Percentiles rank a stretch among this genome's conserved stretches.
Evolutionary conservation across 1,140 invertebrate species (phyloP).

Genomic region (Drosophila lowei): DNA sequence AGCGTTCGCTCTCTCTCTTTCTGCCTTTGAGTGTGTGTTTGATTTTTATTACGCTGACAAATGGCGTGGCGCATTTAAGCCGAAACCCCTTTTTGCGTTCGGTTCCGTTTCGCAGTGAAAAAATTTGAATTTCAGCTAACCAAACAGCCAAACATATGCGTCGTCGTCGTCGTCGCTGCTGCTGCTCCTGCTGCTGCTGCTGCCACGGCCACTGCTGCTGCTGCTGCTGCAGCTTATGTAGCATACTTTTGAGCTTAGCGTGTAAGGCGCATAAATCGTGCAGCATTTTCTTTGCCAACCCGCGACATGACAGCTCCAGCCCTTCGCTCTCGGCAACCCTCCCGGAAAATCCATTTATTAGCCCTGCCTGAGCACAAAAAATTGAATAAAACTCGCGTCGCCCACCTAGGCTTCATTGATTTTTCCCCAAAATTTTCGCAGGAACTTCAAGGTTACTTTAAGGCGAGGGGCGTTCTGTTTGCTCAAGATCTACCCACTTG

Average conservation of each 20-base stretch:
- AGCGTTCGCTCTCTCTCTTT: neutral
- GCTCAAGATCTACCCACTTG: slow-evolving; percentile 29
- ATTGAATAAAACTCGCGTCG: slow-evolving; percentile 67
- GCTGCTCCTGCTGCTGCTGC: no score
- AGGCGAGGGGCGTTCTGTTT: slow-evolving; percentile 16
- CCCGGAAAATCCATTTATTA: slow-evolving; percentile 71
- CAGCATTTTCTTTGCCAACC: slow-evolving; percentile 35
- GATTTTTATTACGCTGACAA: slow-evolving; percentile 83
- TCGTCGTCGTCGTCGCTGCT: slow-evolving; percentile 34
- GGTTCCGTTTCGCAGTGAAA: slow-evolving; percentile 52
- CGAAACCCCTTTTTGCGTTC: slow-evolving; percentile 62
- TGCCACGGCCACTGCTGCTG: neutral
- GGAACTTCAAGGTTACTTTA: slow-evolving; percentile 62
- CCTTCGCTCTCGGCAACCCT: slow-evolving; percentile 18
- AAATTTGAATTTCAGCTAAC: slow-evolving; percentile 81
- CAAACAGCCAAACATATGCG: slow-evolving; percentile 65
- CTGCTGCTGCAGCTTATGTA: slow-evolving; percentile 68
- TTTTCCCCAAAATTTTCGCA: slow-evolving; percentile 32
- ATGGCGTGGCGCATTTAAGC: slow-evolving; percentile 79
- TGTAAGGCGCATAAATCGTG: slow-evolving; percentile 78
- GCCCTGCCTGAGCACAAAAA: slow-evolving; percentile 48
- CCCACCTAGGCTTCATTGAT: slow-evolving; percentile 70
- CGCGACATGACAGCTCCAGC: slow-evolving; percentile 50
- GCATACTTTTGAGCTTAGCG: slow-evolving; percentile 77
- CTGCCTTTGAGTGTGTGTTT: slow-evolving; percentile 65